Base-by-base conservation (phyloP, 2,797 vertebrate genomes). In the Sebastes melanostomus region DNA sequence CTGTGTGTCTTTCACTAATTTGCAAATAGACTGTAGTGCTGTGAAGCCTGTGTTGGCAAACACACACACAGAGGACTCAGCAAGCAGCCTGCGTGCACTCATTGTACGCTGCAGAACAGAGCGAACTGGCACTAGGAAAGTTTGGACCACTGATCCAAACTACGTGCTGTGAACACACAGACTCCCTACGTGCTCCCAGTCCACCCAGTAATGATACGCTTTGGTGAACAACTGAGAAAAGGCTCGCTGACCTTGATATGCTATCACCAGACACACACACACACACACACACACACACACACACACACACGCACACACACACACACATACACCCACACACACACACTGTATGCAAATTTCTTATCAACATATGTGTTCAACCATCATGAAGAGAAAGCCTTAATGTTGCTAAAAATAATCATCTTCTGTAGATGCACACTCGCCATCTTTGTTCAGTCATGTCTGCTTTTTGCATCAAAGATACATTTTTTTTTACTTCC, bases 151-250 rank as follows among this genome's bases (percentile, higher is more conserved):
- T 74, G 66, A 73, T 78, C 82, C 86, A 46, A 83, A 85, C 80
- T 94, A 94, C 94, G 93, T 95, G 94, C 87, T 82, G 91, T 86
- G 89, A 86, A 86, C 86, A 72, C 91, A 84, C 82, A 84, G 81
- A 63, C 78, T 36, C 78, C 70, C 84, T 94, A 94, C 94, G 93
- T 94, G 93, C 93, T 84, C 77, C 8, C 72, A 25, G 85, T 78
- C 89, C 80, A 2, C 54, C 20, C 86, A 71, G 65, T 52, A 61
- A 84, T 81, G 80, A 85, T 27, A 92, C 81, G 89, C 91, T 92
- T 91, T 92, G 86, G 55, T 93, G 89, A 89, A 66, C 91, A 90
- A 70, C 81, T 86, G 84, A 93, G 90, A 92, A 91, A 88, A 84
- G 81, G 59, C 80, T 85, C 24, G 14, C 42, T 91, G 88, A 89